Conservation (phyloP, 2,113 vertebrate species). For the Stercorarius parasiticus region DNA sequence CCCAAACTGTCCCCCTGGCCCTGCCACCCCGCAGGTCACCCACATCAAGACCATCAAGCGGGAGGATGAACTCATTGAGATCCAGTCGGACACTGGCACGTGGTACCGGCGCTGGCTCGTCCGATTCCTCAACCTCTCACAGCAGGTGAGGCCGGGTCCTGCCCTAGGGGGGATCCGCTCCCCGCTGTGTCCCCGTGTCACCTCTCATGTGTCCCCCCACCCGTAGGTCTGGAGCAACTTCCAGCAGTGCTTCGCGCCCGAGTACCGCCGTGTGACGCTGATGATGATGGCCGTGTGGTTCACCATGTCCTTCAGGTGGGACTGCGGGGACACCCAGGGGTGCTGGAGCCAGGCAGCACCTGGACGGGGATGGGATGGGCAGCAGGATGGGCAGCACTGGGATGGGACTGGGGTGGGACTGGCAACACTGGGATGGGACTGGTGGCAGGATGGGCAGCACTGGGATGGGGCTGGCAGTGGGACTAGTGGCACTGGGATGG, state of each 20-base stretch:
- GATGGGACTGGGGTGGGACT: background rate
- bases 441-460: background rate
- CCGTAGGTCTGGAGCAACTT: conserved; percentile 89
- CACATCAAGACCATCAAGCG: conserved; percentile 96
- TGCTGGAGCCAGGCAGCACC: background rate
- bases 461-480: background rate
- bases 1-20: background rate
- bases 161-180: fast-evolving
- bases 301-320: conserved; percentile 97
- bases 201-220: fast-evolving
- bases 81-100: conserved; percentile 85
- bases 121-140: conserved; percentile 83
- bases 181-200: fast-evolving
- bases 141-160: conserved; percentile 78
- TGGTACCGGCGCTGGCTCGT: conserved; percentile 92
- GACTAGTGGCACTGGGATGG: too few species aligned
- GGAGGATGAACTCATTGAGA: conserved; percentile 89
- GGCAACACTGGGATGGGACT: background rate
- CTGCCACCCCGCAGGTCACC: conserved; percentile 81
- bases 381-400: background rate
- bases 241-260: conserved; percentile 84
- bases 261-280: conserved; percentile 90
- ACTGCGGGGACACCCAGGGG: background rate
- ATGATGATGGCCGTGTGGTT: conserved; percentile 99
- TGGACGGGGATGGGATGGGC: background rate